Conservation (phyloP, 2,888 invertebrate genomes). For the Dryadula phaetusa region DNA sequence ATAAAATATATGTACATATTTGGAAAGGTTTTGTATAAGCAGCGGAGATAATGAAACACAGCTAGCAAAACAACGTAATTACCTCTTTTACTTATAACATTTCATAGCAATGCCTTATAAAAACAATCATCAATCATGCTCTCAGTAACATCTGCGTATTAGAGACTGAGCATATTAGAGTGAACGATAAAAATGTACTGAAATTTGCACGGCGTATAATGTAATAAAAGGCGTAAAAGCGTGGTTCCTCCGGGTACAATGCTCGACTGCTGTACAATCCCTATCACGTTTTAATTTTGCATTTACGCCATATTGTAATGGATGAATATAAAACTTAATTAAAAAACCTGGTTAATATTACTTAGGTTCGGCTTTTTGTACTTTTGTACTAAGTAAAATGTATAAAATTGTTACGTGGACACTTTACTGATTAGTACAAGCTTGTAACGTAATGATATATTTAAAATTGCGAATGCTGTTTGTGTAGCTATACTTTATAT, state of each 20-base stretch:
- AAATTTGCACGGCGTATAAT: slow-evolving; percentile 30
- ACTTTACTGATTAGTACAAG: too few relatives aligned
- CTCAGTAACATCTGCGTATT: slow-evolving; percentile 26
- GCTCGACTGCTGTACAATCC: slow-evolving; percentile 23
- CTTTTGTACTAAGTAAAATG: neutral
- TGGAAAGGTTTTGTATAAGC: neutral
- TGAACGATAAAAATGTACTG: slow-evolving; percentile 23
- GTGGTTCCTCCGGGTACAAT: slow-evolving; percentile 31
- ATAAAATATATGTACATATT: neutral
- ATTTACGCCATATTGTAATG: slow-evolving; percentile 29
- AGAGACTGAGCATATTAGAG: slow-evolving; percentile 25
- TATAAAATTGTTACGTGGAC: neutral
- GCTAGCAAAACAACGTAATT: slow-evolving; percentile 16
- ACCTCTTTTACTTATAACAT: slow-evolving; percentile 17
- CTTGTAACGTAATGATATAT: too few relatives aligned
- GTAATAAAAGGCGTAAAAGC: slow-evolving; percentile 29
- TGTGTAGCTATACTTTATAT: too few relatives aligned
- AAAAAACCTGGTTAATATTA: slow-evolving; percentile 14
- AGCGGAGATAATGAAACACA: neutral
- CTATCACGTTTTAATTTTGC: slow-evolving; percentile 37
- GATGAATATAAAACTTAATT: slow-evolving; percentile 30
- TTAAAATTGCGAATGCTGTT: too few relatives aligned
- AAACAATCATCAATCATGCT: slow-evolving; percentile 28
- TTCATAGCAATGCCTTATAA: slow-evolving; percentile 18
- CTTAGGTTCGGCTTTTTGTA: neutral